These are phyloP conservation scores for Prunella fulvescens DNA, from an alignment of 2,113 vertebrate species.

Conservation along the genomic window DNA sequence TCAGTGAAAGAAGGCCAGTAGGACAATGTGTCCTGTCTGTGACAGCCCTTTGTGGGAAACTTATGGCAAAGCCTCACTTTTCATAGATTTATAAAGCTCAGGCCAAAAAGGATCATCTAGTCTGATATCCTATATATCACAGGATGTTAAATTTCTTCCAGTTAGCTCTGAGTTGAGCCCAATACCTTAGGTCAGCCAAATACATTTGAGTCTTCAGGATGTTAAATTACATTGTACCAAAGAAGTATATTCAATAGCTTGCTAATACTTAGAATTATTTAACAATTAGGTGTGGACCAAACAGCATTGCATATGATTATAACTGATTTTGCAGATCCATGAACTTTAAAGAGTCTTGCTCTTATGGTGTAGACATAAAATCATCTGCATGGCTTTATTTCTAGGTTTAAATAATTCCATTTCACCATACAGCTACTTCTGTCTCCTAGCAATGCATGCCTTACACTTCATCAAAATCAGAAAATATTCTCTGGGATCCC, in stretches of 20 bases:
- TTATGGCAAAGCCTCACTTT: conserved; percentile 15
- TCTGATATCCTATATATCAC: background rate
- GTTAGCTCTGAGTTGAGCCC: conserved; percentile 19
- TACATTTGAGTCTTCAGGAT: background rate
- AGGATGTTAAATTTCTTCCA: conserved; percentile 36
- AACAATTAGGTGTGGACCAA: background rate
- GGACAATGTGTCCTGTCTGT: conserved; percentile 22
- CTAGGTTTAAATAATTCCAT: background rate
- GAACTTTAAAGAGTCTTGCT: background rate
- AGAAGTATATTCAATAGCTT: background rate
- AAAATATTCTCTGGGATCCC: background rate
- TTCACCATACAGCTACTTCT: background rate
- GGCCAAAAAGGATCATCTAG: conserved; percentile 8
- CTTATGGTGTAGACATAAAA: background rate
- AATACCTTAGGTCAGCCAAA: conserved; percentile 36
- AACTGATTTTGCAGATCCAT: background rate
- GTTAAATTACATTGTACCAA: background rate
- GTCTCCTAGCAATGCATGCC: background rate
- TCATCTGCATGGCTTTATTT: background rate
- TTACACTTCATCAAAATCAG: background rate
- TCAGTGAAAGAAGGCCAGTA: conserved; percentile 29
- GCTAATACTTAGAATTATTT: background rate
- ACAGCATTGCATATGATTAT: background rate
- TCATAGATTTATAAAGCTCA: conserved; percentile 36
- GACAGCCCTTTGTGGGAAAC: conserved; percentile 26